Percentiles rank a stretch among this genome's conserved stretches.
These are phyloP conservation scores for Lochmaea crataegi DNA, from an alignment of 2,888 invertebrate genomes.

Conservation along the genomic window DNA sequence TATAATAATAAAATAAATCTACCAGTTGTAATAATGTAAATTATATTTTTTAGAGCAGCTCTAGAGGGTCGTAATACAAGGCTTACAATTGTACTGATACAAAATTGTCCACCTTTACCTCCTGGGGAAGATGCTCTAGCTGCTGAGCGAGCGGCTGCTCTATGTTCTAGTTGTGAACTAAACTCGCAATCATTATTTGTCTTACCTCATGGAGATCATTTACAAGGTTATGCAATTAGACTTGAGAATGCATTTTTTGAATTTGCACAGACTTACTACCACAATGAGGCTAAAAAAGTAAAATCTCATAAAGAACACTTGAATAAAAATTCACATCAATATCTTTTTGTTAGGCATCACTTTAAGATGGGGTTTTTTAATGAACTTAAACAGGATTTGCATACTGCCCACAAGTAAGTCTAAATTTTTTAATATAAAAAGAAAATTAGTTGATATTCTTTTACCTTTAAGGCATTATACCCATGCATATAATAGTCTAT, in stretches of 20 bases:
- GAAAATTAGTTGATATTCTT: not conserved
- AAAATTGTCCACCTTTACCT: conserved; percentile 81
- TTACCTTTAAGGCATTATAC: conserved; percentile 75
- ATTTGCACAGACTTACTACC: conserved; percentile 92
- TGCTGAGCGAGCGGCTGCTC: conserved; percentile 88
- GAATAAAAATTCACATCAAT: conserved; percentile 91
- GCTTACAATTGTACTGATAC: conserved; percentile 90
- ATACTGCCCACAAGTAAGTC: conserved; percentile 81
- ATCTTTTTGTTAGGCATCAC: conserved; percentile 93
- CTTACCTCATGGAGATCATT: conserved; percentile 86
- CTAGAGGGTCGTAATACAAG: conserved; percentile 79
- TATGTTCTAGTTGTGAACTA: conserved; percentile 92
- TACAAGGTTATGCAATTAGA: conserved; percentile 77
- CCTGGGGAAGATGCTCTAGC: conserved; percentile 86
- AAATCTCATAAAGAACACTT: conserved; percentile 91
- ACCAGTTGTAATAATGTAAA: not conserved
- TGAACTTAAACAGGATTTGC: conserved; percentile 91
- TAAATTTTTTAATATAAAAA: conserved; percentile 14
- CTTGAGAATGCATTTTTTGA: conserved; percentile 95
- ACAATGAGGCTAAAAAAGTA: conserved; percentile 85
- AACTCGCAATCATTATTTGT: conserved; percentile 93
- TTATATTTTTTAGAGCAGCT: conserved; percentile 68
- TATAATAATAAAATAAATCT: not conserved
- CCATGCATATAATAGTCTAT: conserved; percentile 89
- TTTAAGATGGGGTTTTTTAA: conserved; percentile 97